phyloP scores from a whole-genome alignment of 2,113 vertebrate species.

The Felis catus region DNA sequence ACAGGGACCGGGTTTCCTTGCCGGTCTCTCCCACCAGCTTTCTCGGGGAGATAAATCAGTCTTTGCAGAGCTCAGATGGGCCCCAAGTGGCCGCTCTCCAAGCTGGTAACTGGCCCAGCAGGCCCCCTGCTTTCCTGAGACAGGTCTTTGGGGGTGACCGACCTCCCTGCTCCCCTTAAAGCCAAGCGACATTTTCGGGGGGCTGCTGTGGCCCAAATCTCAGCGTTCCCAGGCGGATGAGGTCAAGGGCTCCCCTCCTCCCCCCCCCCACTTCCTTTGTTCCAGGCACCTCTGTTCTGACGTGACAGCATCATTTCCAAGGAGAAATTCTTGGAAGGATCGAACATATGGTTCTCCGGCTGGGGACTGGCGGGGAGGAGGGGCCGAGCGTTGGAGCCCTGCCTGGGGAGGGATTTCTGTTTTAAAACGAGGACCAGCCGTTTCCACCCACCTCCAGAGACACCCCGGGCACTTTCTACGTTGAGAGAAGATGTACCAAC shows the following conservation, averaged over 20 bases:
- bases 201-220: not conserved
- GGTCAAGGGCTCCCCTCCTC: not conserved
- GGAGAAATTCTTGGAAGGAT: not conserved
- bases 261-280: not conserved
- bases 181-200: not conserved
- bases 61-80: not conserved
- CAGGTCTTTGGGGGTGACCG: too few relatives aligned
- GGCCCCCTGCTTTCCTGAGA: not conserved
- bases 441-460: not conserved
- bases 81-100: not conserved
- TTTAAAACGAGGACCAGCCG: not conserved
- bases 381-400: not conserved
- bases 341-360: not conserved
- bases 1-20: rapidly evolving
- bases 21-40: not conserved
- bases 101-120: not conserved
- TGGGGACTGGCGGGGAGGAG: rapidly evolving
- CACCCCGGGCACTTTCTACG: not conserved
- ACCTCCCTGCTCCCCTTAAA: not conserved
- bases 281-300: not conserved
- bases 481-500: not conserved
- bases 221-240: not conserved
- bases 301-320: not conserved
- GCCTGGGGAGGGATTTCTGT: conserved; percentile 15
- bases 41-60: not conserved